Evolutionary conservation across 2,113 vertebrate species (phyloP).

Genomic region (Eudyptes chrysolophus): DNA sequence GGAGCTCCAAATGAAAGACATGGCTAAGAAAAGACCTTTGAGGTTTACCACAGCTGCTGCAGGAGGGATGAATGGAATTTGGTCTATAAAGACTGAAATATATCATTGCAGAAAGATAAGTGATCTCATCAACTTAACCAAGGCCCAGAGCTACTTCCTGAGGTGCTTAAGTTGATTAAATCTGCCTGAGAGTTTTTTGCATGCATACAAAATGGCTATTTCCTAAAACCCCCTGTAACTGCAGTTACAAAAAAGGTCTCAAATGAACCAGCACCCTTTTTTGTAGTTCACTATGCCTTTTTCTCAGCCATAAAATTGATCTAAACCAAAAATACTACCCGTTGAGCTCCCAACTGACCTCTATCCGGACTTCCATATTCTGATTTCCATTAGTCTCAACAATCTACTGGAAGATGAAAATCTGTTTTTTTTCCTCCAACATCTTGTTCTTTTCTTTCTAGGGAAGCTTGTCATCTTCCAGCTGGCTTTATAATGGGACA

Average conservation of each 20-base stretch:
- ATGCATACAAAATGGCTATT: not conserved
- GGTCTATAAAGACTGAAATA: not conserved
- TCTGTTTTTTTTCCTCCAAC: not conserved
- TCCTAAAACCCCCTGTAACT: not conserved
- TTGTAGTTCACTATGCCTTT: not conserved
- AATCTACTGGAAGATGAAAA: not conserved
- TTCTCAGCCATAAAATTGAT: not conserved
- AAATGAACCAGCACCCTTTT: not conserved
- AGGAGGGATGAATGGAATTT: not conserved
- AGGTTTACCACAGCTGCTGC: not conserved
- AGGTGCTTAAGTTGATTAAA: constrained; percentile 7
- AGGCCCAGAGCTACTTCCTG: not conserved
- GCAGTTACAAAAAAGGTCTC: not conserved
- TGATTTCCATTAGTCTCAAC: not conserved
- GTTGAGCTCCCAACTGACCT: not conserved
- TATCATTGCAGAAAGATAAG: not conserved
- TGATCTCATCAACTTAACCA: not conserved
- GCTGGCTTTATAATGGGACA: not conserved
- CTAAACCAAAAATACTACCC: not conserved
- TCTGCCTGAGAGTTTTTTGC: not conserved
- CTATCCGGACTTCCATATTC: not conserved
- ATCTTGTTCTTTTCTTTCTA: not conserved
- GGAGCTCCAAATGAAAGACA: not conserved
- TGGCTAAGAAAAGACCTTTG: not conserved
- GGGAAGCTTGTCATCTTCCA: not conserved